These are phyloP conservation scores for Neopipo cinnamomea DNA, from an alignment of 2,113 vertebrate species.

Conservation along the genomic window DNA sequence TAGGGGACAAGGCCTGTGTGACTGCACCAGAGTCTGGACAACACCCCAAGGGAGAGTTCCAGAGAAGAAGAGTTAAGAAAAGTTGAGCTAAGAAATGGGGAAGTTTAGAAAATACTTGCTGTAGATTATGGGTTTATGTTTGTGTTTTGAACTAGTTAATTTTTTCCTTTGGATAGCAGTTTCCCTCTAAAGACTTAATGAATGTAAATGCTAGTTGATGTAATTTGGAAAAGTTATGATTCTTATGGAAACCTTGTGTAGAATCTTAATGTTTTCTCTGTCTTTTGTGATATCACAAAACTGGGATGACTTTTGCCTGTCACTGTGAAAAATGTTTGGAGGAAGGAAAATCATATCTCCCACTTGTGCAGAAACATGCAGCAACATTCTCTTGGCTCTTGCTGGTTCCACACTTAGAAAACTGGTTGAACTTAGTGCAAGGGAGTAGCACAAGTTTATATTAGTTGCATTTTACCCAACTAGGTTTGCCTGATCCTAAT, in stretches of 20 bases:
- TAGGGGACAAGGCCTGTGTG: neutral
- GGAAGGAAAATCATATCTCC: neutral
- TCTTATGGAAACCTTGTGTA: neutral
- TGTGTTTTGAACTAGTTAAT: neutral
- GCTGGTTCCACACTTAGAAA: neutral
- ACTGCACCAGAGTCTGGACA: neutral
- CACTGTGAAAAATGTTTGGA: neutral
- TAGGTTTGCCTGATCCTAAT: neutral
- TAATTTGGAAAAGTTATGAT: neutral
- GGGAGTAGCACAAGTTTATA: neutral
- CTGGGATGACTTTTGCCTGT: neutral
- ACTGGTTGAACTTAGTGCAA: neutral
- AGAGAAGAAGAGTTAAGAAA: neutral
- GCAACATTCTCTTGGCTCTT: neutral
- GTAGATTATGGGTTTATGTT: neutral
- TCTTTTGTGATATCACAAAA: neutral
- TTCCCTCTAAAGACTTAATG: neutral
- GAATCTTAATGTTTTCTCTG: neutral
- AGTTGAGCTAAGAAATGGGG: neutral
- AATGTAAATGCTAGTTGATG: neutral
- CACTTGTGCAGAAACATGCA: neutral
- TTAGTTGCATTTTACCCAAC: neutral
- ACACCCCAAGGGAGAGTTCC: neutral
- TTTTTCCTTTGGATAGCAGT: neutral
- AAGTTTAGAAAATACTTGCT: neutral